These are phyloP conservation scores for Brenthis hecate DNA, from an alignment of 2,888 invertebrate genomes.

Conservation along the genomic window DNA sequence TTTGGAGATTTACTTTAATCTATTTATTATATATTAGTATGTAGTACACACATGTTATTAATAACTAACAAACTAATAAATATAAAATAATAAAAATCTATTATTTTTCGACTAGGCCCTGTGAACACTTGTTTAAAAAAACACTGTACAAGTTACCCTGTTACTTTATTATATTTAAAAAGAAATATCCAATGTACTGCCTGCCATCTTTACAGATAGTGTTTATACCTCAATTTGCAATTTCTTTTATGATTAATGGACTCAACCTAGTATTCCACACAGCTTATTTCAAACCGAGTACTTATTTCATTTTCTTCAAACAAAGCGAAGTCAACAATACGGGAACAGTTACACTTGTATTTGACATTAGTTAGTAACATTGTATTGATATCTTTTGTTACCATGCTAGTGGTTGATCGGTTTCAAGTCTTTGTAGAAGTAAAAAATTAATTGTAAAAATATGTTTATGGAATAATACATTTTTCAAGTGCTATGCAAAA, in stretches of 20 bases:
- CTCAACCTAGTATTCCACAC: conserved; percentile 8
- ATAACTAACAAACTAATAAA: too few relatives aligned
- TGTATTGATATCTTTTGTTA: conserved; percentile 8
- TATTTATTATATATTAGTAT: background rate
- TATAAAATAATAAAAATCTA: too few relatives aligned
- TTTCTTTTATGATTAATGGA: conserved; percentile 8
- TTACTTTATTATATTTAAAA: background rate
- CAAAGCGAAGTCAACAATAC: conserved; percentile 2
- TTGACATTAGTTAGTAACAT: conserved; percentile 12
- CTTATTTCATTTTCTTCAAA: conserved; percentile 8
- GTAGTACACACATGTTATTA: too few relatives aligned
- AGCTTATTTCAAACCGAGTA: background rate
- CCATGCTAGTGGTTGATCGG: background rate
- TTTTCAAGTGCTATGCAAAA: too few relatives aligned
- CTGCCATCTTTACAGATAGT: background rate
- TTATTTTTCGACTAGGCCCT: too few relatives aligned
- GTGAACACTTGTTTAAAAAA: too few relatives aligned
- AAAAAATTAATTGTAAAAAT: too few relatives aligned
- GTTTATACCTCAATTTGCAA: background rate
- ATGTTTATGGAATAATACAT: too few relatives aligned
- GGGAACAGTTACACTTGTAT: conserved; percentile 2
- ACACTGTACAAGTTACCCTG: too few relatives aligned
- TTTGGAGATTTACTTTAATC: conserved; percentile 6
- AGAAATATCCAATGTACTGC: background rate
- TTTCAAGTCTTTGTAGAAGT: too few relatives aligned